Evolutionary conservation across 2,113 vertebrate species (phyloP).

Genomic region (Actinemys pallida): DNA sequence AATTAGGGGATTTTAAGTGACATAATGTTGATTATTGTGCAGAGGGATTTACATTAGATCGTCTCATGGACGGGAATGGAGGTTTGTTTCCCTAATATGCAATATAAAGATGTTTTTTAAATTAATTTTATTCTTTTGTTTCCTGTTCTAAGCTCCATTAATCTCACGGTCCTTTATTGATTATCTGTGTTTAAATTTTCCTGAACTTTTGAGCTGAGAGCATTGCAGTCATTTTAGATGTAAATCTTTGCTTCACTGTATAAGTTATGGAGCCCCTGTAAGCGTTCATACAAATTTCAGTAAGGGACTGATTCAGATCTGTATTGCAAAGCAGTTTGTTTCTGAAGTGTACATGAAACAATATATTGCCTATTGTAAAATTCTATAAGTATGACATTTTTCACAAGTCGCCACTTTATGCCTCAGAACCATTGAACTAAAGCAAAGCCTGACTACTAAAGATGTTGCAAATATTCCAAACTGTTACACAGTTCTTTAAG

Average conservation of each 20-base stretch:
- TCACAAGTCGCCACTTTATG: background rate
- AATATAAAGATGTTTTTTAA: background rate
- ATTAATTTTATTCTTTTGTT: constrained; percentile 19
- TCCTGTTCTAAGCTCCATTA: background rate
- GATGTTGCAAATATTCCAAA: background rate
- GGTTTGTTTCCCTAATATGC: background rate
- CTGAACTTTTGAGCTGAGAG: background rate
- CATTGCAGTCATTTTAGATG: background rate
- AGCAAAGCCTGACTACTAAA: background rate
- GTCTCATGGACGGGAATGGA: background rate
- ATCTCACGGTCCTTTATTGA: background rate
- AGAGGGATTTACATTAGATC: background rate
- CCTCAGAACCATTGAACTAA: background rate
- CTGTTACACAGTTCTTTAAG: background rate
- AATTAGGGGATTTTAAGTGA: background rate
- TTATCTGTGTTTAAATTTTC: background rate
- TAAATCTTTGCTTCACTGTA: background rate
- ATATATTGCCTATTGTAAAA: background rate
- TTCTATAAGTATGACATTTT: background rate
- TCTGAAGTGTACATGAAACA: background rate
- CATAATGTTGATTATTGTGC: background rate
- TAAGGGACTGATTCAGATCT: background rate
- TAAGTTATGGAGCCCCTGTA: background rate
- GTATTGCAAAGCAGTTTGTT: background rate
- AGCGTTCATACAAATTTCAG: background rate